Percentiles rank a stretch among this genome's conserved stretches.
Conservation (phyloP, 2,113 vertebrate genomes). For the Alligator mississippiensis region DNA sequence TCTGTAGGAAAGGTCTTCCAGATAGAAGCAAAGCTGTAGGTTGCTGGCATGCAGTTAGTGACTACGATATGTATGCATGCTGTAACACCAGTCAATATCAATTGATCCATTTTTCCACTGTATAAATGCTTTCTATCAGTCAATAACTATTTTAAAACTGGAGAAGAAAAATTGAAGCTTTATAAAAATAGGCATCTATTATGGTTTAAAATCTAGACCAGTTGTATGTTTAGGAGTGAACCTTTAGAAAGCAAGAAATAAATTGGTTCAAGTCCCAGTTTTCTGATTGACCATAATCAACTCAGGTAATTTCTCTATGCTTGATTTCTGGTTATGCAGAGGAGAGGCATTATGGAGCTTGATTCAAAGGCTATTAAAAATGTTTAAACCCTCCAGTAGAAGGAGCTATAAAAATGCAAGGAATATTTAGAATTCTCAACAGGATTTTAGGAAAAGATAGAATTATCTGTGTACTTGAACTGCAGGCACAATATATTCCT, state of each 20-base stretch:
- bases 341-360: background rate
- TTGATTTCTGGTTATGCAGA: background rate
- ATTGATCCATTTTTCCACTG: constrained; percentile 48
- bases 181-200: background rate
- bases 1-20: constrained; percentile 29
- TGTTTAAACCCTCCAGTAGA: background rate
- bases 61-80: background rate
- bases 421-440: background rate
- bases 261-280: background rate
- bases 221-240: background rate
- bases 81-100: constrained; percentile 30
- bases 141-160: background rate
- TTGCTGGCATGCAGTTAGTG: constrained; percentile 7
- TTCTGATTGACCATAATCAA: background rate
- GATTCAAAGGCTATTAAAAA: fast-evolving
- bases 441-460: background rate
- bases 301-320: background rate
- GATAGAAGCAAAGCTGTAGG: background rate
- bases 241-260: background rate
- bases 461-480: background rate
- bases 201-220: background rate
- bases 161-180: background rate
- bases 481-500: background rate
- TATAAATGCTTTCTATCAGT: background rate
- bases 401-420: background rate